These are phyloP conservation scores for Tiliacea citrago DNA, from an alignment of 2,888 invertebrate genomes.

Conservation along the genomic window DNA sequence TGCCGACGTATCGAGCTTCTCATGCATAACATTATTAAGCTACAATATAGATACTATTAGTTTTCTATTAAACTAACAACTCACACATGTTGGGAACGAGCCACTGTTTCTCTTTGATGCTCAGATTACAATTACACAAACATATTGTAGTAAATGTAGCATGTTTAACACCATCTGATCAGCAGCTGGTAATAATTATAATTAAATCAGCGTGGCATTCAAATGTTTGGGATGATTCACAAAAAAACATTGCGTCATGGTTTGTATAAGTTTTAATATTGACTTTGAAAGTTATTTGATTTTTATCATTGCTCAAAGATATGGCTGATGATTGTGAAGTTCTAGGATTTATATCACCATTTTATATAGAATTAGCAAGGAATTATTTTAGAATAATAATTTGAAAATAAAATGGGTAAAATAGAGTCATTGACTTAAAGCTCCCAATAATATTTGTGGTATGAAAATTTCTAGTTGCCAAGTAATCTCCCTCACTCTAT, in stretches of 20 bases:
- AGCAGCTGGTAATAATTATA: constrained; percentile 48
- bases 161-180: constrained; percentile 38
- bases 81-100: constrained; percentile 33
- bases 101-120: constrained; percentile 43
- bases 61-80: constrained; percentile 35
- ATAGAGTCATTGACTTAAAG: not conserved
- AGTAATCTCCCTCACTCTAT: not conserved
- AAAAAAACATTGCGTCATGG: too few relatives aligned
- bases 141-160: constrained; percentile 40
- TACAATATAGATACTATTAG: not conserved
- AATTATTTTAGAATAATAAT: not conserved
- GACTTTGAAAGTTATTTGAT: not conserved
- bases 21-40: not conserved
- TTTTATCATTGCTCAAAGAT: not conserved
- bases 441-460: not conserved
- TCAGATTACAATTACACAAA: constrained; percentile 52
- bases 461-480: not conserved
- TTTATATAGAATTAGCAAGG: too few relatives aligned
- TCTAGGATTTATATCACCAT: too few relatives aligned
- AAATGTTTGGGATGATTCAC: constrained; percentile 40
- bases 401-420: not conserved
- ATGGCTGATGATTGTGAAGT: not conserved
- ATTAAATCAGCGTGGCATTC: constrained; percentile 49
- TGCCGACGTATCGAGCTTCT: not conserved
- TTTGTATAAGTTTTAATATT: too few relatives aligned